A percentile compares a stretch with the other conserved stretches of the same genome.
Evolutionary conservation across 2,888 invertebrate species (phyloP).

Genomic region (Lycophotia porphyrea): DNA sequence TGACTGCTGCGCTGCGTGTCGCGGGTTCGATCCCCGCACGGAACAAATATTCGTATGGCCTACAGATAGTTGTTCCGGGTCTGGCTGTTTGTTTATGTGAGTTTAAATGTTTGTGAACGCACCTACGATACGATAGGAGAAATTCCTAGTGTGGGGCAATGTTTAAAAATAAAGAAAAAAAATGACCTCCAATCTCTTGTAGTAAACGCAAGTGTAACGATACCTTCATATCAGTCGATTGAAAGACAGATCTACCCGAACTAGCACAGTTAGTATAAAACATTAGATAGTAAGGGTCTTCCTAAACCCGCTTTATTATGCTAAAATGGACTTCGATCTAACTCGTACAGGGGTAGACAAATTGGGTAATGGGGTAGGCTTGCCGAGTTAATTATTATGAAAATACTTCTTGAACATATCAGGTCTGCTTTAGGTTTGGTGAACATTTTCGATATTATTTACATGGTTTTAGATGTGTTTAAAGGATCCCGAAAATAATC

Average conservation of each 20-base stretch:
- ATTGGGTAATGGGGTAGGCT: slow-evolving; percentile 29
- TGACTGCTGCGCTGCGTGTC: too few species aligned
- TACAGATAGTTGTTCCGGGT: too few species aligned
- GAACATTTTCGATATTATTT: slow-evolving; percentile 2
- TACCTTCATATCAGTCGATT: slow-evolving; percentile 58
- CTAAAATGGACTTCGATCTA: slow-evolving; percentile 65
- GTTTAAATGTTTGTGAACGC: too few species aligned
- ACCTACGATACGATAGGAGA: too few species aligned
- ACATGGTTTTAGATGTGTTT: background rate
- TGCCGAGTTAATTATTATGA: background rate
- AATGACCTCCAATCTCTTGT: background rate
- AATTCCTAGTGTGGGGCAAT: too few species aligned
- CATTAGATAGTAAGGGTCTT: slow-evolving; percentile 38
- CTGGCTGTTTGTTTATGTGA: too few species aligned
- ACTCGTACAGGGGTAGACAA: slow-evolving; percentile 53
- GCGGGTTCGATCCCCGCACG: too few species aligned
- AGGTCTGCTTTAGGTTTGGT: slow-evolving; percentile 20
- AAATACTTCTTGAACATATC: background rate
- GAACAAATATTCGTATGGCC: too few species aligned
- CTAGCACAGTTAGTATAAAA: slow-evolving; percentile 63
- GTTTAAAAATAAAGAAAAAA: too few species aligned
- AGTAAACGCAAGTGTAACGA: slow-evolving; percentile 50
- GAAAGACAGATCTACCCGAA: slow-evolving; percentile 64
- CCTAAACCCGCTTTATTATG: slow-evolving; percentile 50
- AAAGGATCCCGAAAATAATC: background rate